A percentile compares a stretch with the other conserved stretches of the same genome.
These are phyloP conservation scores for Drosophila ficusphila DNA, from an alignment of 1,140 invertebrate species.

Conservation along the genomic window DNA sequence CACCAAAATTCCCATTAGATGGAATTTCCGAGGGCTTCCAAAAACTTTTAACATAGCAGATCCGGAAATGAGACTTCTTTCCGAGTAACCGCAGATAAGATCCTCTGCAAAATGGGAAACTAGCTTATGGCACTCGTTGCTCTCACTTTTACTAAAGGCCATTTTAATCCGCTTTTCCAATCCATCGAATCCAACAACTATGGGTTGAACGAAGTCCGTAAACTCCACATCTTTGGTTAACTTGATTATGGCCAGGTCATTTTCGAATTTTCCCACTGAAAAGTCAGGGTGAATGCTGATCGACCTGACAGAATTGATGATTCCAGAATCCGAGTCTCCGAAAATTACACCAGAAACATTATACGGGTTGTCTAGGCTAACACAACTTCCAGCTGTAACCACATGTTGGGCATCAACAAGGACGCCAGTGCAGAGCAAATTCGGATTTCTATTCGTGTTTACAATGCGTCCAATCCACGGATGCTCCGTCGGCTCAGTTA, in stretches of 20 bases:
- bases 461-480: slow-evolving; percentile 19
- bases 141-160: neutral
- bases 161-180: slow-evolving; percentile 8
- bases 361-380: fast-evolving
- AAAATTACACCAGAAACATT: slow-evolving; percentile 3
- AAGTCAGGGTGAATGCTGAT: slow-evolving; percentile 13
- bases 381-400: slow-evolving; percentile 14
- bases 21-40: neutral
- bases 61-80: neutral
- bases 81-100: neutral
- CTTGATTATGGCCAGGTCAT: slow-evolving; percentile 20
- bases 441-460: too few relatives aligned
- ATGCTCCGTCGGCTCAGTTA: slow-evolving; percentile 6
- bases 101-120: neutral
- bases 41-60: neutral
- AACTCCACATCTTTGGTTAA: neutral
- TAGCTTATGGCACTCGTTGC: neutral
- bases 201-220: slow-evolving; percentile 21
- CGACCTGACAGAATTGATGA: neutral
- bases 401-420: slow-evolving; percentile 24
- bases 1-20: neutral
- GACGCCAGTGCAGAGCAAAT: neutral
- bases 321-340: slow-evolving; percentile 17
- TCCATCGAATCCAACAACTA: neutral
- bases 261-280: neutral